These are phyloP conservation scores for Lepilemur septentrionalis DNA, from an alignment of 2,797 vertebrate species.

Conservation along the genomic window DNA sequence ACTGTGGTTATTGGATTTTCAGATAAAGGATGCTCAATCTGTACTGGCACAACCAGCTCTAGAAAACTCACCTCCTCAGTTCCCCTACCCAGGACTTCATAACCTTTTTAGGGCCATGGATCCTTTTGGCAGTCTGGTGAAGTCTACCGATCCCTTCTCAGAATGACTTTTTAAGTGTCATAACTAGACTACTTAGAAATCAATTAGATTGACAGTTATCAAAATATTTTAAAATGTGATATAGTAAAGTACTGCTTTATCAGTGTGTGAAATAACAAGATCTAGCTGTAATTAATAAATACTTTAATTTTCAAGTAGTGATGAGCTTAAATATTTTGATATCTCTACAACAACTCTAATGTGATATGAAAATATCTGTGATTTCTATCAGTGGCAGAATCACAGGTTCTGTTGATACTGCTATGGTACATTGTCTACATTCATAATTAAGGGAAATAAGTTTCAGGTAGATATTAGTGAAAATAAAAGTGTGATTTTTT, in stretches of 20 bases:
- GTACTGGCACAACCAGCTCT: background rate
- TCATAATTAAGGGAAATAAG: background rate
- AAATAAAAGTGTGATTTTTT: conserved; percentile 30
- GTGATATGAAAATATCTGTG: conserved; percentile 25
- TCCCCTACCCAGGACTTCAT: background rate
- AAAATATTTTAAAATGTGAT: conserved; percentile 61
- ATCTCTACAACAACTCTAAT: background rate
- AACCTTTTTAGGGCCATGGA: background rate
- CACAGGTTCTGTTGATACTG: background rate
- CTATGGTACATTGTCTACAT: background rate
- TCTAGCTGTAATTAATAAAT: background rate
- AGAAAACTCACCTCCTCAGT: background rate
- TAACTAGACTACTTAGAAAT: background rate
- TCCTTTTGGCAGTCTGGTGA: background rate
- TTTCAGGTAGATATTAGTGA: background rate
- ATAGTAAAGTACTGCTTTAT: background rate
- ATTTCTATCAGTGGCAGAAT: background rate
- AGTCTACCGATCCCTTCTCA: background rate
- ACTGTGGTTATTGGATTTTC: background rate
- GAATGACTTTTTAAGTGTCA: background rate
- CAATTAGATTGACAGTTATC: background rate
- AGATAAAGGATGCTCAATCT: background rate
- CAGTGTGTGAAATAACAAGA: conserved; percentile 12
- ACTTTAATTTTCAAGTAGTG: background rate
- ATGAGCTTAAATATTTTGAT: conserved; percentile 8